Percentiles rank a stretch among this genome's conserved stretches.
Conservation (phyloP, 2,888 invertebrate species). For the Phoenoteleia sp. region DNA sequence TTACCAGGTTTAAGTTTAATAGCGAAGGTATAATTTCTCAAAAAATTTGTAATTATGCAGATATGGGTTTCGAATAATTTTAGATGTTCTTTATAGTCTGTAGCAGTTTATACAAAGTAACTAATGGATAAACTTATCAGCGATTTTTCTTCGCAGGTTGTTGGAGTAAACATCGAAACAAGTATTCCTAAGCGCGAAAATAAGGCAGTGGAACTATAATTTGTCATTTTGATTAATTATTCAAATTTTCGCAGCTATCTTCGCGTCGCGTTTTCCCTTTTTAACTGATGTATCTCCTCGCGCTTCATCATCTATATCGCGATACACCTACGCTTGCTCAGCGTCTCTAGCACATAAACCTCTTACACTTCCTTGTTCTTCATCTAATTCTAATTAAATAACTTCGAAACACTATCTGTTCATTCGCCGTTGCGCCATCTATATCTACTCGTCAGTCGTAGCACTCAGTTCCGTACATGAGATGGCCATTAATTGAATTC, state of each 20-base stretch:
- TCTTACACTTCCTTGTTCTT: constrained; percentile 68
- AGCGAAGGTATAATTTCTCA: too few species aligned
- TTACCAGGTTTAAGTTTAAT: too few species aligned
- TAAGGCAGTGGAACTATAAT: constrained; percentile 44
- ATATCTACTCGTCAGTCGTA: constrained; percentile 64
- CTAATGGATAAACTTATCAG: constrained; percentile 26
- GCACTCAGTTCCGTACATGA: constrained; percentile 65
- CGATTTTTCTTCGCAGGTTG: constrained; percentile 31
- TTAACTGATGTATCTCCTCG: constrained; percentile 30
- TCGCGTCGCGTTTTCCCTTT: constrained; percentile 32
- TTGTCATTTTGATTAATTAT: constrained; percentile 63
- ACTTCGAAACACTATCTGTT: constrained; percentile 84
- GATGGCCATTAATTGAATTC: constrained; percentile 82
- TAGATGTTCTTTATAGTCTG: too few species aligned
- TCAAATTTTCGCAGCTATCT: constrained; percentile 43
- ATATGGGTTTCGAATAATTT: too few species aligned
- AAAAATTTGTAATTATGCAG: too few species aligned
- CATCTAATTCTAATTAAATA: constrained; percentile 83
- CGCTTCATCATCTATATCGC: constrained; percentile 58
- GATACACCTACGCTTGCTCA: constrained; percentile 45
- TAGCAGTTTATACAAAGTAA: background rate
- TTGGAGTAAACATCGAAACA: constrained; percentile 14
- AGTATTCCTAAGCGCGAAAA: constrained; percentile 24
- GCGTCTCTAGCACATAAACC: constrained; percentile 56
- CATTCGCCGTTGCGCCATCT: constrained; percentile 78